Conservation (phyloP, 2,888 invertebrate species). For the Dyspetes luteomarginatus region DNA sequence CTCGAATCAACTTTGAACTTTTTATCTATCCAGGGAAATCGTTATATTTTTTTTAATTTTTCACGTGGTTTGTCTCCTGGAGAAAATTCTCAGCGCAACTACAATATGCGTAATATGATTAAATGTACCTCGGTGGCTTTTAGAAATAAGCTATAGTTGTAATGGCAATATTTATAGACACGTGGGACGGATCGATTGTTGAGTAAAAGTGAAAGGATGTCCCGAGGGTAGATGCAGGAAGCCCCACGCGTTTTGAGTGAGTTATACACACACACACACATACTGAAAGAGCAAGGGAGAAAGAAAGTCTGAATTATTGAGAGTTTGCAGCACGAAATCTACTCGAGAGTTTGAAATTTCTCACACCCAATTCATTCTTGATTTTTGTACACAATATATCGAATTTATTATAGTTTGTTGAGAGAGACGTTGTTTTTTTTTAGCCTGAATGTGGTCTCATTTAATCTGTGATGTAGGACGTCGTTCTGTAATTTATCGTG, state of each 20-base stretch:
- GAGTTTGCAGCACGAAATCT: slow-evolving; percentile 9
- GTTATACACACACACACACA: slow-evolving; percentile 15
- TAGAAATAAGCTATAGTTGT: slow-evolving; percentile 56
- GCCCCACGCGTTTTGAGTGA: slow-evolving; percentile 27
- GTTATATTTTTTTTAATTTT: neutral
- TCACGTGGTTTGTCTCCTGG: slow-evolving; percentile 28
- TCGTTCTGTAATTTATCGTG: too few relatives aligned
- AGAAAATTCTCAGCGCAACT: slow-evolving; percentile 14
- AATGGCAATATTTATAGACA: slow-evolving; percentile 62
- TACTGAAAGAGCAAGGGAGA: neutral
- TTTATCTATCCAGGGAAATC: slow-evolving; percentile 48
- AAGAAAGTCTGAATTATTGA: neutral
- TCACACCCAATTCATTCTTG: neutral
- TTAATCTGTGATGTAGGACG: too few relatives aligned
- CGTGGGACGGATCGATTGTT: slow-evolving; percentile 75
- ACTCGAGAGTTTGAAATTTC: slow-evolving; percentile 28
- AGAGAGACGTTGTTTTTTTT: too few relatives aligned
- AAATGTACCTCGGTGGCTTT: slow-evolving; percentile 36
- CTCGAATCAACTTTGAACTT: slow-evolving; percentile 65
- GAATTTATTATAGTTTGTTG: too few relatives aligned
- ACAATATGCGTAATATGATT: slow-evolving; percentile 1
- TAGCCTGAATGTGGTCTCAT: too few relatives aligned
- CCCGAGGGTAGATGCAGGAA: slow-evolving; percentile 34
- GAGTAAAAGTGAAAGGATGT: slow-evolving; percentile 74
- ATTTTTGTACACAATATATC: too few relatives aligned